Conservation (phyloP, 2,113 vertebrate species). For the Jaculus jaculus region DNA sequence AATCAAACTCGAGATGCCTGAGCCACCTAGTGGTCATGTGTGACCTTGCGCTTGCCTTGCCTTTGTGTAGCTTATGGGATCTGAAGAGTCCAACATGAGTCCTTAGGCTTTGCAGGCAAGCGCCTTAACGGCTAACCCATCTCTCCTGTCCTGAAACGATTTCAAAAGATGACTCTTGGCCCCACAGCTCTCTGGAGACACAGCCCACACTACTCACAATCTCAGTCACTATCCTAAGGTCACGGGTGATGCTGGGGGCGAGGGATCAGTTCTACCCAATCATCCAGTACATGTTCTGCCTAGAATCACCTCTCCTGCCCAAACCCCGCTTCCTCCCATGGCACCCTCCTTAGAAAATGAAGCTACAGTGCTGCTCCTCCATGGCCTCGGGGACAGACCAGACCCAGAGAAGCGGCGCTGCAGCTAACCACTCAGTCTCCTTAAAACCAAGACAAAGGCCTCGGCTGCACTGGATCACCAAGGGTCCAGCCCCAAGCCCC, state of each 20-base stretch:
- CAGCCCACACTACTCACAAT: neutral
- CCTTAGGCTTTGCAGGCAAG: too few relatives aligned
- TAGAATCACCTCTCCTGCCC: neutral
- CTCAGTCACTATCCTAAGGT: neutral
- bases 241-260: neutral
- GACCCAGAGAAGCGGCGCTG: neutral
- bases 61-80: too few relatives aligned
- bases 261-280: neutral
- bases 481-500: neutral
- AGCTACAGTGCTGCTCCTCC: too few relatives aligned
- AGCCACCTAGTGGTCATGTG: too few relatives aligned
- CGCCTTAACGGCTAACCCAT: too few relatives aligned
- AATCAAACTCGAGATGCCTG: too few relatives aligned
- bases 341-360: neutral
- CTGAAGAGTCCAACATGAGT: too few relatives aligned
- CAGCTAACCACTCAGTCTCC: neutral
- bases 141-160: too few relatives aligned
- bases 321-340: neutral
- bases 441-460: neutral
- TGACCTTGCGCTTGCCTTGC: too few relatives aligned
- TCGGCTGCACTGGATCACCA: neutral
- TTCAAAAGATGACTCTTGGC: neutral
- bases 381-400: neutral
- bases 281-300: neutral
- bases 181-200: neutral